Base-by-base conservation (phyloP, 2,888 invertebrate genomes). In the Drosophila paracracens region DNA sequence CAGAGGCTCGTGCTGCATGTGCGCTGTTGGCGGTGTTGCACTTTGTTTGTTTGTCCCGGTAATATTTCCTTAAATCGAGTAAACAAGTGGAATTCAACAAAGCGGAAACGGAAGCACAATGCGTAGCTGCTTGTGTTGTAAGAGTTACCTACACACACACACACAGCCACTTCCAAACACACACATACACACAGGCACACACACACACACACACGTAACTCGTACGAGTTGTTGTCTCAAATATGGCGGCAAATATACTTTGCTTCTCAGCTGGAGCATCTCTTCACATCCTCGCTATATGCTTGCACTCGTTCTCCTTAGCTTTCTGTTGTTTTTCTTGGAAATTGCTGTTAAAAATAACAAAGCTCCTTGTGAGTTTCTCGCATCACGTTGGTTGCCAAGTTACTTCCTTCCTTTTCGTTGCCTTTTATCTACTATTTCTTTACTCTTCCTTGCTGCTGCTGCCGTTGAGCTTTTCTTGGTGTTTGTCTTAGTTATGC, bases 51-150 rank as follows among this genome's bases (percentile, higher is more conserved):
- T 87, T 90, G 89, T 81, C 84, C 90, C 90, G 87, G 90, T 90
- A 87, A 87, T 89, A 87, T 87, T 89, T 90, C 89, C 89, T 87
- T 90, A 87, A 87, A 87, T 87, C 87, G 87, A 90, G 90, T 90
- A 87, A 87, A 87, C 90, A 89, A 90, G 90, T 87, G 90, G 89
- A 90, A 78, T 86, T 87, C 88, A 87, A 90, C 90, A 90, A 89
- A 90, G 89, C 87, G 87, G 89, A 87, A 87, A 89, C 89, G 87
- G 87, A 87, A 90, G 90, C 88, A 90, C 87, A 89, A 88, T 89
- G 85, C 90, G 85, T 88, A 82, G 84, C 89, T 71, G 73, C 60
- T 63, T 66, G 63, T 74, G 62, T 40, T 79, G 67, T 56, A 21
- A 43, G 65, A 72, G 70, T 64, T 83, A 83, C 83, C 83, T 81